phyloP scores from a whole-genome alignment of 2,113 vertebrate species.

The Ginglymostoma cirratum region DNA sequence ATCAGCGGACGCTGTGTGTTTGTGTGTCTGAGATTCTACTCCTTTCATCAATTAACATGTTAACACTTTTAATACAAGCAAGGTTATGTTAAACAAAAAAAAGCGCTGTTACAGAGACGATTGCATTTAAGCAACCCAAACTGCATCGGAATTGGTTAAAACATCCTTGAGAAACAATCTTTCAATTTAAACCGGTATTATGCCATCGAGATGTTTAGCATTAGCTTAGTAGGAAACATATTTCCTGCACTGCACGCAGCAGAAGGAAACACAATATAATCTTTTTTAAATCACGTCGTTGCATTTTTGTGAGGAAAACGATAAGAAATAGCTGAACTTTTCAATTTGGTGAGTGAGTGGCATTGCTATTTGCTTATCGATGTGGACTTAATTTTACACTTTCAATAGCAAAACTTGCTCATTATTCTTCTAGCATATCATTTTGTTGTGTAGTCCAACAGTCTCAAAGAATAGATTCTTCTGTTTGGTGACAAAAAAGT shows the following conservation, averaged over 20 bases:
- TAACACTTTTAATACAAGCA: background rate
- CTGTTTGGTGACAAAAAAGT: background rate
- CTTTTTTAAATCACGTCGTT: background rate
- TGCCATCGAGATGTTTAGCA: background rate
- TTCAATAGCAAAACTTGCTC: background rate
- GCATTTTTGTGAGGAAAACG: background rate
- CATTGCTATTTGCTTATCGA: slow-evolving; percentile 15
- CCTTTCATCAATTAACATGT: background rate
- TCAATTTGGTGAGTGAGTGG: background rate
- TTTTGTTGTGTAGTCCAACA: background rate
- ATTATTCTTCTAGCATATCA: background rate
- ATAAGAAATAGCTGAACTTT: background rate
- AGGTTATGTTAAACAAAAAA: background rate
- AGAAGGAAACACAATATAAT: background rate
- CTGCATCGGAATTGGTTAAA: background rate
- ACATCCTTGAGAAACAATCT: background rate
- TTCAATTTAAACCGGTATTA: background rate
- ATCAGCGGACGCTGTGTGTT: too few species aligned
- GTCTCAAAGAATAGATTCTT: background rate
- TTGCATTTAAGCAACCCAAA: background rate
- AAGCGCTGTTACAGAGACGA: background rate
- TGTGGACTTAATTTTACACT: background rate
- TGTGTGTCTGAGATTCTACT: background rate
- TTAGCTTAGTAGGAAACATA: background rate
- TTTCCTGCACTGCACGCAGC: background rate